Percentiles rank a stretch among this genome's conserved stretches.
Conservation (phyloP, 2,797 vertebrate genomes). For the Pangasius krempfi region DNA sequence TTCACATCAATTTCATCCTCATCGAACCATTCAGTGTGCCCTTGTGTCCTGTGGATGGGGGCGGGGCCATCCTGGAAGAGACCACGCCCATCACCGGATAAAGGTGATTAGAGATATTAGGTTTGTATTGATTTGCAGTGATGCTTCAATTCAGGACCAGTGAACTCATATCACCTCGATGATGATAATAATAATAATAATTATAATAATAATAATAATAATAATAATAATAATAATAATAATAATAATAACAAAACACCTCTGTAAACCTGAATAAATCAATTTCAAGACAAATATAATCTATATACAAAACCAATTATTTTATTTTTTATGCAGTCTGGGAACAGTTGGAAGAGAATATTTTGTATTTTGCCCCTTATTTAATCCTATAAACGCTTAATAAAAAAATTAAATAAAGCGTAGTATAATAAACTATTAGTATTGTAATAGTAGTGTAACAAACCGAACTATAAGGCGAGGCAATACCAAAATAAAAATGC, state of each 20-base stretch:
- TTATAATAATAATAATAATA: neutral
- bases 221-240: neutral
- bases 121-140: neutral
- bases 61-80: neutral
- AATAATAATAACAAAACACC: neutral
- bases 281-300: neutral
- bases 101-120: neutral
- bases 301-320: neutral
- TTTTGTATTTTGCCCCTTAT: neutral
- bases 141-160: neutral
- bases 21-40: neutral
- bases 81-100: neutral
- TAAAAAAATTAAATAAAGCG: neutral
- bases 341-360: neutral
- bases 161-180: neutral
- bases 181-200: neutral
- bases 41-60: neutral
- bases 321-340: neutral
- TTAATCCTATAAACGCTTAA: neutral
- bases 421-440: too few relatives aligned
- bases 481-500: neutral
- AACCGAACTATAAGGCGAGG: neutral
- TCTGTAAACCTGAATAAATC: neutral
- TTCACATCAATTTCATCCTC: neutral
- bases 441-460: neutral